A percentile compares a stretch with the other conserved stretches of the same genome.
Evolutionary conservation across 2,888 invertebrate species (phyloP).

Genomic region (Erannis defoliaria): DNA sequence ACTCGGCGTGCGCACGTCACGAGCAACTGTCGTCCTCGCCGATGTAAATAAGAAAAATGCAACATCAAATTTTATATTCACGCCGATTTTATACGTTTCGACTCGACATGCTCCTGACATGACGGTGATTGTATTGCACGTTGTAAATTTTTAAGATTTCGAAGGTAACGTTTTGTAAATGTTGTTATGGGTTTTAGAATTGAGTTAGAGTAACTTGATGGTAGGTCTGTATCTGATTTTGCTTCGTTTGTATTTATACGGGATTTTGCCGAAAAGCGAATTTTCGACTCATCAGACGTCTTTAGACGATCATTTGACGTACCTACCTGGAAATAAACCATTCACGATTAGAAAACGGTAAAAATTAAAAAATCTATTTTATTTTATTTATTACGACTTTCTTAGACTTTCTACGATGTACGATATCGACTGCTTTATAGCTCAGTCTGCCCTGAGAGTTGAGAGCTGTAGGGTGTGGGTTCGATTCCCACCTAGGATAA

Average conservation of each 20-base stretch:
- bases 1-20: constrained; percentile 60
- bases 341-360: too few species aligned
- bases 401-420: too few species aligned
- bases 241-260: not conserved
- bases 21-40: constrained; percentile 60
- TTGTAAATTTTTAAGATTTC: constrained; percentile 59
- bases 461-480: too few species aligned
- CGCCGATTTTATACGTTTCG: constrained; percentile 68
- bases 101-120: constrained; percentile 69
- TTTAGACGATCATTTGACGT: too few species aligned
- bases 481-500: too few species aligned
- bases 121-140: constrained; percentile 67
- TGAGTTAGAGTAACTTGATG: not conserved
- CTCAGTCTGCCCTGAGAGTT: too few species aligned
- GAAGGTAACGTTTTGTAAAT: constrained; percentile 22
- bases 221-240: not conserved
- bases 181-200: constrained; percentile 7
- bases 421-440: too few species aligned
- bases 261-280: too few species aligned
- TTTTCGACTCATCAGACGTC: too few species aligned
- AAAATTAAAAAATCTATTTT: too few species aligned
- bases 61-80: constrained; percentile 69
- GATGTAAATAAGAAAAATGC: constrained; percentile 66
- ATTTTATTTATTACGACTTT: too few species aligned
- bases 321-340: too few species aligned